Percentiles rank a stretch among this genome's conserved stretches.
phyloP scores from a whole-genome alignment of 2,113 vertebrate genomes.

The Hemibagrus wyckioides region DNA sequence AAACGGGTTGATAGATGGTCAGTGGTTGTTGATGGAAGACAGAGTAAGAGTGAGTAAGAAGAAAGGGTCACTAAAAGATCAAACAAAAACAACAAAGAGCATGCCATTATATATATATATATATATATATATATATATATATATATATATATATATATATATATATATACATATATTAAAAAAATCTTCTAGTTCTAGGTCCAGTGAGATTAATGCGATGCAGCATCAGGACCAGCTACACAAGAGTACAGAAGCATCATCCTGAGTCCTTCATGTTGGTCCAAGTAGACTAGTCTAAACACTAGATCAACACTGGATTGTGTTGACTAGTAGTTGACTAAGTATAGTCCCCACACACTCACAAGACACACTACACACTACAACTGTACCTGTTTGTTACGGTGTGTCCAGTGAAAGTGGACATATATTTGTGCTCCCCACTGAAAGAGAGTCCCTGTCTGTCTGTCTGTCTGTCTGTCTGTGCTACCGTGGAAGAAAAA shows the following conservation, averaged over 20 bases:
- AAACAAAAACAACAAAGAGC: neutral
- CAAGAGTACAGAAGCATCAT: neutral
- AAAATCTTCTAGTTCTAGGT: too few species aligned
- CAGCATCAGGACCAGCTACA: constrained; percentile 4
- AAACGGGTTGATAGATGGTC: constrained; percentile 3
- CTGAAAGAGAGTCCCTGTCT: constrained; percentile 36
- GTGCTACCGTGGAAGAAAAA: constrained; percentile 51
- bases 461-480: constrained; percentile 45
- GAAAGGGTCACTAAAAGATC: constrained; percentile 8
- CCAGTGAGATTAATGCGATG: neutral
- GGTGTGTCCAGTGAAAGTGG: constrained; percentile 59
- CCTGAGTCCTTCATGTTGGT: neutral
- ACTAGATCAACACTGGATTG: neutral
- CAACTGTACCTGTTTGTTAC: constrained; percentile 41
- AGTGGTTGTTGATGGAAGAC: constrained; percentile 39
- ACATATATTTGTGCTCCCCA: constrained; percentile 53
- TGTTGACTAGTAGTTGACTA: neutral
- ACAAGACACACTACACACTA: constrained; percentile 18
- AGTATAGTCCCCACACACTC: neutral
- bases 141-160: too few species aligned
- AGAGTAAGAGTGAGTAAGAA: neutral
- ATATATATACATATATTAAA: too few species aligned
- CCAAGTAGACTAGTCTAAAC: neutral
- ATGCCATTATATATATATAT: constrained; percentile 4
- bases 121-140: too few species aligned